Percentiles rank a stretch among this genome's conserved stretches.
These are phyloP conservation scores for Lamellibrachia columna DNA, from an alignment of 2,888 invertebrate genomes.

Conservation along the genomic window DNA sequence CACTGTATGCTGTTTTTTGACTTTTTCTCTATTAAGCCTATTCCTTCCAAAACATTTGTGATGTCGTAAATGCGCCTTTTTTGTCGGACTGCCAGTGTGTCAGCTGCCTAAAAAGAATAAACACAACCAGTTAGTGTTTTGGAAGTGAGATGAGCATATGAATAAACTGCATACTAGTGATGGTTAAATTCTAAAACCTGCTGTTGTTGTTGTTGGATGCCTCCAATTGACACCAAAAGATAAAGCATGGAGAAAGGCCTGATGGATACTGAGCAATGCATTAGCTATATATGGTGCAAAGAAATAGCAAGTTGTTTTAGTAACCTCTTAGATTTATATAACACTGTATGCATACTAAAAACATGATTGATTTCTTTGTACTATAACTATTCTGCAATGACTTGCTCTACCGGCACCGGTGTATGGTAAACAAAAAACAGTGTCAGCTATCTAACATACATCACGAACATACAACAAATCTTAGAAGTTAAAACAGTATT, in stretches of 20 bases:
- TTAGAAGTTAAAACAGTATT: too few relatives aligned
- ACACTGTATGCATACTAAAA: not conserved
- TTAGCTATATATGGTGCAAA: not conserved
- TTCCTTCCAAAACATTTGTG: conserved; percentile 95
- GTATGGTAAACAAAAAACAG: too few relatives aligned
- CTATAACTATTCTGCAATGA: too few relatives aligned
- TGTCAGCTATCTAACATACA: too few relatives aligned
- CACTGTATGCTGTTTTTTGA: conserved; percentile 98
- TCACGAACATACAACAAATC: too few relatives aligned
- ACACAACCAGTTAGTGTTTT: not conserved
- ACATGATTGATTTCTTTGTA: not conserved
- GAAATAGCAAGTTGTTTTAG: not conserved
- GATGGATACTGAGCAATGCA: too few relatives aligned
- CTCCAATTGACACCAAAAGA: not conserved
- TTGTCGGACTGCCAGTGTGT: conserved; percentile 84
- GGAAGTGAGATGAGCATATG: not conserved
- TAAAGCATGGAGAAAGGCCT: not conserved
- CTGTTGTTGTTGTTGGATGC: too few relatives aligned
- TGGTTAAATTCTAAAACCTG: not conserved
- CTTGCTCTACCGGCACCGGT: too few relatives aligned
- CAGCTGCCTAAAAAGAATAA: conserved; percentile 74
- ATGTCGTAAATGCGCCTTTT: conserved; percentile 97
- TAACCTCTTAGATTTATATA: not conserved
- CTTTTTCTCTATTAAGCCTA: conserved; percentile 94
- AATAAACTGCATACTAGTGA: not conserved